Conservation (phyloP, 64 coral and sea anemone genomes). For the Pocillopora verrucosa region DNA sequence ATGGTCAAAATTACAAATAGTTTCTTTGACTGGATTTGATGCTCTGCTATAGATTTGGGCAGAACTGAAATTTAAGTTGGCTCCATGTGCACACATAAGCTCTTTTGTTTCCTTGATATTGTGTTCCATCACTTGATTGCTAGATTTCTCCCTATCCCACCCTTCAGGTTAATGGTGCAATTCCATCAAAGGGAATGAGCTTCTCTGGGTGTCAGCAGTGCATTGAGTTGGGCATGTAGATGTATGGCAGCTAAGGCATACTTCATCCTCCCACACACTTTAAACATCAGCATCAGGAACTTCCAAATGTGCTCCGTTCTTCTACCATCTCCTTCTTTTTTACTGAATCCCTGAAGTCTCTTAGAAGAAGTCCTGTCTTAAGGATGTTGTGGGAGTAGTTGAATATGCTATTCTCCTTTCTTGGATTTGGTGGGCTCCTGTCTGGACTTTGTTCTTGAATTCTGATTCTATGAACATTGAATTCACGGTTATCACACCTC, state of each 20-base stretch:
- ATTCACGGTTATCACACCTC: constrained; percentile 21
- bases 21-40: background rate
- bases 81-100: constrained; percentile 11
- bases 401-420: constrained; percentile 35
- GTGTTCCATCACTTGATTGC: constrained; percentile 37
- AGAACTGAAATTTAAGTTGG: background rate
- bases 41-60: constrained; percentile 21
- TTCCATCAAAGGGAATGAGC: constrained; percentile 62
- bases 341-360: constrained; percentile 55
- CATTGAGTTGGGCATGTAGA: constrained; percentile 40
- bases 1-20: constrained; percentile 22
- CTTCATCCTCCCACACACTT: constrained; percentile 47
- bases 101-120: constrained; percentile 24
- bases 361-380: constrained; percentile 38
- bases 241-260: constrained; percentile 47
- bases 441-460: constrained; percentile 4
- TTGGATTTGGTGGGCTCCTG: constrained; percentile 12
- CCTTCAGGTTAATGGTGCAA: constrained; percentile 21
- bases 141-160: constrained; percentile 39
- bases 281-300: constrained; percentile 54
- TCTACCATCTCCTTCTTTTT: constrained; percentile 69
- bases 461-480: constrained; percentile 5
- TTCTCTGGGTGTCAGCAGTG: constrained; percentile 38
- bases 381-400: constrained; percentile 51
- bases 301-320: constrained; percentile 47